Conservation (phyloP, 2,113 vertebrate genomes). For the Mungos mungo region DNA sequence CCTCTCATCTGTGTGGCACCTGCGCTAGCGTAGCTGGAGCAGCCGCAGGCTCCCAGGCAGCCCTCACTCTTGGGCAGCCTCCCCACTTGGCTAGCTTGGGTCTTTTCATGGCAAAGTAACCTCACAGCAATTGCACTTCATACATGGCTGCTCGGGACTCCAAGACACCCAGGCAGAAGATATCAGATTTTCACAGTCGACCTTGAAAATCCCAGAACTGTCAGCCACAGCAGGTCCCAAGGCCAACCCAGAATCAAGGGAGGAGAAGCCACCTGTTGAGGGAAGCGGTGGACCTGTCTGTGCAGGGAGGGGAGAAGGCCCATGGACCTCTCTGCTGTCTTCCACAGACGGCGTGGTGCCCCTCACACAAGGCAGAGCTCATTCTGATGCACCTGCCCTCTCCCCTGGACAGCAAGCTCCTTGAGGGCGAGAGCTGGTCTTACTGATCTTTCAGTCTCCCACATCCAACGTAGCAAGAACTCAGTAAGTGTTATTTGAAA, state of each 20-base stretch:
- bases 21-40: background rate
- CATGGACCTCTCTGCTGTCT: background rate
- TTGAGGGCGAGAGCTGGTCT: background rate
- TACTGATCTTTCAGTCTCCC: background rate
- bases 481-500: background rate
- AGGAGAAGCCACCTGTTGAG: background rate
- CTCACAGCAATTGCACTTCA: background rate
- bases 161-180: background rate
- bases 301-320: background rate
- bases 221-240: background rate
- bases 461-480: background rate
- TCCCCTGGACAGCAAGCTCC: background rate
- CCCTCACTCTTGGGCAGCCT: background rate
- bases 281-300: background rate
- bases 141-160: background rate
- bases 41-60: background rate
- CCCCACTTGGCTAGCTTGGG: background rate
- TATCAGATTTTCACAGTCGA: background rate
- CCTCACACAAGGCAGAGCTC: background rate
- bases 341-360: background rate
- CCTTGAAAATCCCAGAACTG: background rate
- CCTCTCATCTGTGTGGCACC: background rate
- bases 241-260: background rate
- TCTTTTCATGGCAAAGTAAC: background rate
- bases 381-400: background rate